A percentile compares a stretch with the other conserved stretches of the same genome.
phyloP scores from a whole-genome alignment of 2,113 vertebrate species.

The Etia nguti region DNA sequence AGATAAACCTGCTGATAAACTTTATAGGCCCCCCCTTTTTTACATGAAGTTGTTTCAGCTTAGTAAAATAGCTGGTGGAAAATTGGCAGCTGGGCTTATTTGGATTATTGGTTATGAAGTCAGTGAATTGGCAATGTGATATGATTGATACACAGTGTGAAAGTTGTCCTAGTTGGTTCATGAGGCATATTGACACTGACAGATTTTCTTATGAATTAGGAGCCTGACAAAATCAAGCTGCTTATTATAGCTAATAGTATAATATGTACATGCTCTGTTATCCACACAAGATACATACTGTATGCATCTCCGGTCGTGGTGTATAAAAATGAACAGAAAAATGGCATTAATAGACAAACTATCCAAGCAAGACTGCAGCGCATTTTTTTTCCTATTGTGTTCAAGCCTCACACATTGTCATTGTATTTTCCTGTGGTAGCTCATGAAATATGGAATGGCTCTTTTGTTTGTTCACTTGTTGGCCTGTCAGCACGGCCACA shows the following conservation, averaged over 20 bases:
- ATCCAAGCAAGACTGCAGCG: neutral
- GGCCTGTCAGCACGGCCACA: conserved; percentile 21
- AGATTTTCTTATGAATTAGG: neutral
- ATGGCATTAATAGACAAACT: neutral
- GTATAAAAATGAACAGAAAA: neutral
- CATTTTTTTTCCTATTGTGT: neutral
- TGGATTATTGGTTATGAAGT: neutral
- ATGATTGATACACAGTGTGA: neutral
- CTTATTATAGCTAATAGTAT: neutral
- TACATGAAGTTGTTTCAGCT: neutral
- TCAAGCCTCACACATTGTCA: neutral
- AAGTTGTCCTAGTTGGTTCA: neutral
- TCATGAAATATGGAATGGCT: conserved; percentile 48
- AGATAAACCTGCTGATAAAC: neutral
- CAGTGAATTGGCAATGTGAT: neutral
- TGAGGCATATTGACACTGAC: neutral
- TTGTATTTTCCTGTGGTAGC: neutral
- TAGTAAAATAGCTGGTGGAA: neutral
- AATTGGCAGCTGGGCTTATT: neutral
- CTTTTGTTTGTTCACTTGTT: conserved; percentile 46
- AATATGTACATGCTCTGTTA: neutral
- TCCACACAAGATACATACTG: neutral
- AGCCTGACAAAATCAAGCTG: neutral
- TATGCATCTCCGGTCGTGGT: neutral
- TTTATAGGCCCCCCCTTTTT: neutral